These are phyloP conservation scores for Ectropis crepuscularia DNA, from an alignment of 2,888 invertebrate genomes.

Conservation along the genomic window DNA sequence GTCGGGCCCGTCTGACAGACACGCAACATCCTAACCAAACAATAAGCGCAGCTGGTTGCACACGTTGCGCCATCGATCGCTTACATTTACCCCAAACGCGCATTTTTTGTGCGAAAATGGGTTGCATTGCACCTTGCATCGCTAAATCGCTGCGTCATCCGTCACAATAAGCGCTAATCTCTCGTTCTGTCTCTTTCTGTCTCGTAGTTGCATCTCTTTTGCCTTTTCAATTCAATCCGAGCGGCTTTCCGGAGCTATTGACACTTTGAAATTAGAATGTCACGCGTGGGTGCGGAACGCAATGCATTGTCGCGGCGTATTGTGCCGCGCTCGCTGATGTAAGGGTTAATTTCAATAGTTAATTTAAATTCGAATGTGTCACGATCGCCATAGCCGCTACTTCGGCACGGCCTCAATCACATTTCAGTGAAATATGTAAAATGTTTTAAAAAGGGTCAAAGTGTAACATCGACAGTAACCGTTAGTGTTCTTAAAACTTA, in stretches of 20 bases:
- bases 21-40: conserved; percentile 76
- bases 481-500: too few species aligned
- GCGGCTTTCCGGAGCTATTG: conserved; percentile 73
- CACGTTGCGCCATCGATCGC: conserved; percentile 71
- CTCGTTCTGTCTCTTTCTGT: conserved; percentile 53
- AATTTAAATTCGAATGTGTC: conserved; percentile 19
- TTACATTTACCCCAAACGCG: conserved; percentile 64
- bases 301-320: conserved; percentile 69
- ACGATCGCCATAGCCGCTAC: conserved; percentile 1
- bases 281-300: conserved; percentile 78
- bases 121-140: conserved; percentile 78
- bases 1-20: conserved; percentile 53
- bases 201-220: conserved; percentile 57
- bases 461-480: too few species aligned
- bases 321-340: conserved; percentile 57
- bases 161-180: conserved; percentile 73
- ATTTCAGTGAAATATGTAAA: conserved; percentile 3
- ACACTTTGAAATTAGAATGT: conserved; percentile 77
- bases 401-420: background rate
- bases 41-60: conserved; percentile 74
- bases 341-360: conserved; percentile 53
- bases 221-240: conserved; percentile 63
- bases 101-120: conserved; percentile 77
- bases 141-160: conserved; percentile 66
- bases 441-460: too few species aligned